Evolutionary conservation across 2,888 invertebrate species (phyloP).

Genomic region (Stegana nigrithorax): DNA sequence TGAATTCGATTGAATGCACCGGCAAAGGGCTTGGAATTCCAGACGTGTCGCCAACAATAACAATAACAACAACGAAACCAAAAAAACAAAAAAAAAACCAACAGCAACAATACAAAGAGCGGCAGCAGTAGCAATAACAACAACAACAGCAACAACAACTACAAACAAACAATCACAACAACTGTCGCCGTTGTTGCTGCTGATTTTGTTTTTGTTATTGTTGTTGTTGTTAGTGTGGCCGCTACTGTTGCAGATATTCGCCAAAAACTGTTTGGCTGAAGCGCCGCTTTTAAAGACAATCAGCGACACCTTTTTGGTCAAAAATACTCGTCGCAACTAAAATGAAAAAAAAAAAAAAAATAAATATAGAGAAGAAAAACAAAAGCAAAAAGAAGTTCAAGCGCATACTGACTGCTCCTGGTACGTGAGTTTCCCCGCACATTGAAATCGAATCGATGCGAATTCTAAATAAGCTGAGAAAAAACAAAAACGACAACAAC

Average conservation of each 20-base stretch:
- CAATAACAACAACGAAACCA: conserved; percentile 39
- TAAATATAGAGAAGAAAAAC: background rate
- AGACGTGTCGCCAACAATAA: conserved; percentile 63
- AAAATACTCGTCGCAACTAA: conserved; percentile 46
- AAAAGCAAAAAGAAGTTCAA: background rate
- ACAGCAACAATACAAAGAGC: conserved; percentile 34
- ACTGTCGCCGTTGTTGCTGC: conserved; percentile 55
- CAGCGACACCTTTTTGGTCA: conserved; percentile 63
- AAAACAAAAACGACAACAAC: too few species aligned
- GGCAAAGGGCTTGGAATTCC: conserved; percentile 57
- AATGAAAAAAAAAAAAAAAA: background rate
- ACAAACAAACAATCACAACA: conserved; percentile 64
- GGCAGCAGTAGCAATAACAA: conserved; percentile 36
- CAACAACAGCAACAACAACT: conserved; percentile 53
- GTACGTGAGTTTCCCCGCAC: conserved; percentile 5
- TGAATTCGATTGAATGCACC: conserved; percentile 67
- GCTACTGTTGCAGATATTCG: conserved; percentile 9
- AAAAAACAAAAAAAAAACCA: conserved; percentile 16
- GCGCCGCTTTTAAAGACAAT: conserved; percentile 69
- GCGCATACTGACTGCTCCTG: conserved; percentile 1
- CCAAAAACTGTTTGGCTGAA: conserved; percentile 39
- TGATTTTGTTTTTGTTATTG: conserved; percentile 64
- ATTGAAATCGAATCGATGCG: conserved; percentile 15
- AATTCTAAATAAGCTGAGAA: conserved; percentile 17
- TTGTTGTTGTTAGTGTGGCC: conserved; percentile 49